Evolutionary conservation across 2,113 vertebrate species (phyloP).

Genomic region (Mola mola): DNA sequence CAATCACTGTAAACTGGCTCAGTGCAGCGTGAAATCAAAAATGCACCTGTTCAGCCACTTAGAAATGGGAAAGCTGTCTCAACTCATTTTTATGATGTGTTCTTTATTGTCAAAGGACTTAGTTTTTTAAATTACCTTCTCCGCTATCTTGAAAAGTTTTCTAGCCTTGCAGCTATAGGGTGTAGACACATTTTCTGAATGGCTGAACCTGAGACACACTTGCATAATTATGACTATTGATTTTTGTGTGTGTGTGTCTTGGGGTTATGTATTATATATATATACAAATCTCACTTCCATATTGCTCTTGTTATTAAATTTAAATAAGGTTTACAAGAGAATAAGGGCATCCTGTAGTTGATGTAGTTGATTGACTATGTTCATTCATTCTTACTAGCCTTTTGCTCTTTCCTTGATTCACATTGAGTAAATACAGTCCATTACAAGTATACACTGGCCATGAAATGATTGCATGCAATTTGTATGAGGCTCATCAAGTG

Average conservation of each 20-base stretch:
- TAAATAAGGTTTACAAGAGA: not conserved
- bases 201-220: constrained; percentile 30
- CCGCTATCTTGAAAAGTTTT: constrained; percentile 63
- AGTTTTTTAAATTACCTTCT: constrained; percentile 69
- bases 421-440: constrained; percentile 1
- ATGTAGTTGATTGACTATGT: too few relatives aligned
- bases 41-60: constrained; percentile 83
- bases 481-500: constrained; percentile 22
- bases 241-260: too few relatives aligned
- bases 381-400: too few relatives aligned
- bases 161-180: constrained; percentile 51
- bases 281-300: too few relatives aligned
- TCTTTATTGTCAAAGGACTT: constrained; percentile 76
- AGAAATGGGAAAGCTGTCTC: constrained; percentile 79
- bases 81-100: constrained; percentile 79
- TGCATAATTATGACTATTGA: not conserved
- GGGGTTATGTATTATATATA: too few relatives aligned
- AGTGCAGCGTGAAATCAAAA: constrained; percentile 83
- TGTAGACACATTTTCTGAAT: constrained; percentile 49
- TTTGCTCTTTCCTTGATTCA: not conserved
- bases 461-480: constrained; percentile 44
- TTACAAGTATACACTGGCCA: constrained; percentile 25
- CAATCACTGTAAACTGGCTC: constrained; percentile 82
- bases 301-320: not conserved
- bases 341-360: not conserved